Conservation (phyloP, 1,140 invertebrate genomes). For the Hypsibius dujardini region DNA sequence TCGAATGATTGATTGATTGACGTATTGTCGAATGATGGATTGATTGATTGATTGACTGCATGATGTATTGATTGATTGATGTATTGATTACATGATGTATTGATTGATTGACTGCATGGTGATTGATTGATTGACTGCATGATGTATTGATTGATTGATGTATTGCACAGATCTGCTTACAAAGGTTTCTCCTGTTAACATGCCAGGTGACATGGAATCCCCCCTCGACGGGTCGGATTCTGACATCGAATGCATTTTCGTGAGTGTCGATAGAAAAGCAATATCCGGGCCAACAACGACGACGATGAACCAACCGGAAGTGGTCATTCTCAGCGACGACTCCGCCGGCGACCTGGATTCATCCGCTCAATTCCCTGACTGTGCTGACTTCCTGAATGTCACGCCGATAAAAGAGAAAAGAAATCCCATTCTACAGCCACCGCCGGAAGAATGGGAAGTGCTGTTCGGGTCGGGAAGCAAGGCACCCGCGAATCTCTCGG, state of each 20-base stretch:
- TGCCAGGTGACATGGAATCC: too few relatives aligned
- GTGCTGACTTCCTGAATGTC: neutral
- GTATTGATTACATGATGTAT: too few relatives aligned
- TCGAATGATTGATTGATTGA: too few relatives aligned
- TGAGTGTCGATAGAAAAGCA: neutral
- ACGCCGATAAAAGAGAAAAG: neutral
- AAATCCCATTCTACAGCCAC: neutral
- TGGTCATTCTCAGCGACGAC: neutral
- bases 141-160: too few relatives aligned
- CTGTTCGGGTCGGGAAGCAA: constrained; percentile 1
- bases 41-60: too few relatives aligned
- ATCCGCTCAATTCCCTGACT: neutral
- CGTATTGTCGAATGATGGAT: too few relatives aligned
- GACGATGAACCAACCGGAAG: neutral
- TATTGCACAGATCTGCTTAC: too few relatives aligned
- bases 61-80: too few relatives aligned
- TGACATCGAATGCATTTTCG: constrained; percentile 14
- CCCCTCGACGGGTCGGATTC: neutral
- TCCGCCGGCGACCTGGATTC: neutral
- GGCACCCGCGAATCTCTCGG: neutral
- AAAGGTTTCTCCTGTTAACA: too few relatives aligned
- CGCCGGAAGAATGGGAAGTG: neutral
- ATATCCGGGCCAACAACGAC: neutral
- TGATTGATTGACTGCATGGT: too few relatives aligned
- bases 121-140: too few relatives aligned